Base-by-base conservation (phyloP, 2,888 invertebrate genomes). In the Mythimna loreyi region DNA sequence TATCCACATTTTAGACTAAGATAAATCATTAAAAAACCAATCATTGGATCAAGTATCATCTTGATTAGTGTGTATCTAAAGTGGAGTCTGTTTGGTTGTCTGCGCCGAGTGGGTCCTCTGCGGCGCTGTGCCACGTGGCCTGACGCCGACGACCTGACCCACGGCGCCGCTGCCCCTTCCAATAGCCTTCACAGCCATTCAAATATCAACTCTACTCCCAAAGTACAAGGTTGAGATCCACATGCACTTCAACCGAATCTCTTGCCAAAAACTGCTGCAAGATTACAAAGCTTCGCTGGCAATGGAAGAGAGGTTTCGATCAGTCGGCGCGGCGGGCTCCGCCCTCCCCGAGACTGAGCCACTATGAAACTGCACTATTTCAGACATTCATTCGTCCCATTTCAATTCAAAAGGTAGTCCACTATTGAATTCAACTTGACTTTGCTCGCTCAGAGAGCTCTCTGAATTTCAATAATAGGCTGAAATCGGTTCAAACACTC, bases 231-330 rank as follows among this genome's bases (percentile, higher is more conserved):
- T 56, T 59, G 16, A 61, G 7, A 53, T 67, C 58, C 59, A 61
- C 11, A 3, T 67, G 62, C 23, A 9, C 11, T 2, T 2, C 8
- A 9, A n/a, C 5, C 63, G 28, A 47, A 60, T 67, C 40, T 72
- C 74, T 79, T 84, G 86, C 86, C 86, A 83, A 85, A 83, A 82
- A 82, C 82, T 74, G 74, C 80, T 65, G 81, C 79, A 78, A 80
- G 78, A 81, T 85, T 82, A 78, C 81, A 82, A 82, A 84, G 77
- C 79, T 72, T 68, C 68, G 71, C 78, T 80, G 76, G 84, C 81
- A 78, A 75, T 58, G 69, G 65, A 61, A 78, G 64, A 72, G 67
- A 78, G 81, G 81, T 81, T 78, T 82, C 80, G 78, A 84, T 83
- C 82, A 81, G 57, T 61, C 50, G 49, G 43, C 25, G n/a, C 6